Conservation (phyloP, 2,797 vertebrate genomes). For the Cryptoblepharus egeriae region DNA sequence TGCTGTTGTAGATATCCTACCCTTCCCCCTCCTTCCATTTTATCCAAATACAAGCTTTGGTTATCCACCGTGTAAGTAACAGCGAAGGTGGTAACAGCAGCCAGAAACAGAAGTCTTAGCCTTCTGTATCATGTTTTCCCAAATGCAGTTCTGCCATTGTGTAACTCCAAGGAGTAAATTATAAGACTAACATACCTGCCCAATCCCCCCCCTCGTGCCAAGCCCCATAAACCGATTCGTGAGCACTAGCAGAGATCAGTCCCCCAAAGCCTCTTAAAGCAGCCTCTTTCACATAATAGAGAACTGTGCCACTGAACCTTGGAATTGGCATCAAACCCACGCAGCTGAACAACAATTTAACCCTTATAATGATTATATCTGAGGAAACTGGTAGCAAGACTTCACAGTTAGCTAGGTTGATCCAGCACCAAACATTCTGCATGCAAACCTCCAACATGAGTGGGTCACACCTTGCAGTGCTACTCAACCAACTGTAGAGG, state of each 20-base stretch:
- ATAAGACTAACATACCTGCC: rapidly evolving
- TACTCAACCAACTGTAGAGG: slow-evolving; percentile 48
- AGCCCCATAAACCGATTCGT: slow-evolving; percentile 43
- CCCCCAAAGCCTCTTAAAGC: slow-evolving; percentile 53
- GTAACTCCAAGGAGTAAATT: slow-evolving; percentile 25
- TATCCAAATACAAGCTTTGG: neutral
- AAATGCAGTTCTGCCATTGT: neutral
- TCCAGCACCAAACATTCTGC: slow-evolving; percentile 16
- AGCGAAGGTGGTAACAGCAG: neutral
- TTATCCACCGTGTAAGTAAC: neutral
- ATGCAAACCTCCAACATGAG: slow-evolving; percentile 38
- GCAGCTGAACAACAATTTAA: slow-evolving; percentile 45
- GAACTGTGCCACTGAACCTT: slow-evolving; percentile 40
- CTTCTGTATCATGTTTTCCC: neutral
- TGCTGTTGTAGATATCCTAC: neutral
- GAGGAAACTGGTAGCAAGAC: neutral
- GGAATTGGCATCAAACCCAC: neutral
- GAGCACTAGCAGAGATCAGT: slow-evolving; percentile 45
- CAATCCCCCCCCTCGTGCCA: slow-evolving; percentile 43
- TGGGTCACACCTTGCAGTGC: neutral
- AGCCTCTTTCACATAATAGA: slow-evolving; percentile 39
- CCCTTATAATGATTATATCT: slow-evolving; percentile 7
- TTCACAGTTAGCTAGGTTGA: slow-evolving; percentile 2
- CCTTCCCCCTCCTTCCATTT: no score
- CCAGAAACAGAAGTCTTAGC: rapidly evolving